Conservation (phyloP, 92 coral and sea anemone genomes). For the Scolanthus callimorphus region DNA sequence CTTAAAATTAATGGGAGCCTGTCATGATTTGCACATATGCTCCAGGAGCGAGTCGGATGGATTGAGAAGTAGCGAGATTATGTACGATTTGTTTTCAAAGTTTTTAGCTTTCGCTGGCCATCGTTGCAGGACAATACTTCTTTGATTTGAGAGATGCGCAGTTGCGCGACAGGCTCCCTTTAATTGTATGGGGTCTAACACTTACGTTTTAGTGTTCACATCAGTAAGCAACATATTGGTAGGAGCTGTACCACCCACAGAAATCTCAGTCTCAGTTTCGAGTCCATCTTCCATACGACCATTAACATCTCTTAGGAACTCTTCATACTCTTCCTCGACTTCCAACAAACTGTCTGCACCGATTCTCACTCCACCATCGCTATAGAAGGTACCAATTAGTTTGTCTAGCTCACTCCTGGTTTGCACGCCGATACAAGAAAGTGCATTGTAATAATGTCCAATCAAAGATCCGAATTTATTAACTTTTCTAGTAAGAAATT, state of each 20-base stretch:
- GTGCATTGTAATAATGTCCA: slow-evolving; percentile 57
- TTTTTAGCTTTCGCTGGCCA: too few species aligned
- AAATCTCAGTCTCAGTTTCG: slow-evolving; percentile 2
- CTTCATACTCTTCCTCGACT: slow-evolving; percentile 70
- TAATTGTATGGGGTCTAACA: too few species aligned
- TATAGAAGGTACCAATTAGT: slow-evolving; percentile 37
- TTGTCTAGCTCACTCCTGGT: slow-evolving; percentile 61
- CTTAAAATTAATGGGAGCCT: too few species aligned
- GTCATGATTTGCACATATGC: too few species aligned
- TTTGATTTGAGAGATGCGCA: too few species aligned
- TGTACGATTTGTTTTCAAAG: too few species aligned
- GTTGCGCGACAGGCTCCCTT: too few species aligned
- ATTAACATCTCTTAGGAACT: slow-evolving; percentile 70
- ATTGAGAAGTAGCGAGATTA: too few species aligned
- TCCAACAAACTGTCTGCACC: slow-evolving; percentile 63
- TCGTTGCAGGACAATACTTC: too few species aligned
- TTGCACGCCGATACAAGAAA: slow-evolving; percentile 48
- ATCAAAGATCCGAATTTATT: slow-evolving; percentile 51
- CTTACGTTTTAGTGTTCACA: slow-evolving; percentile 61
- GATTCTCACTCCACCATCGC: slow-evolving; percentile 38
- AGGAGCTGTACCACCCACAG: not conserved
- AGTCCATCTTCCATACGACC: slow-evolving; percentile 20
- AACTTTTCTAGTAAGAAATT: slow-evolving; percentile 68
- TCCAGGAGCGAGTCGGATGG: too few species aligned
- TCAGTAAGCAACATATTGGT: slow-evolving; percentile 46